These are phyloP conservation scores for Protaetia brevitarsis DNA, from an alignment of 1,140 invertebrate species.

Conservation along the genomic window DNA sequence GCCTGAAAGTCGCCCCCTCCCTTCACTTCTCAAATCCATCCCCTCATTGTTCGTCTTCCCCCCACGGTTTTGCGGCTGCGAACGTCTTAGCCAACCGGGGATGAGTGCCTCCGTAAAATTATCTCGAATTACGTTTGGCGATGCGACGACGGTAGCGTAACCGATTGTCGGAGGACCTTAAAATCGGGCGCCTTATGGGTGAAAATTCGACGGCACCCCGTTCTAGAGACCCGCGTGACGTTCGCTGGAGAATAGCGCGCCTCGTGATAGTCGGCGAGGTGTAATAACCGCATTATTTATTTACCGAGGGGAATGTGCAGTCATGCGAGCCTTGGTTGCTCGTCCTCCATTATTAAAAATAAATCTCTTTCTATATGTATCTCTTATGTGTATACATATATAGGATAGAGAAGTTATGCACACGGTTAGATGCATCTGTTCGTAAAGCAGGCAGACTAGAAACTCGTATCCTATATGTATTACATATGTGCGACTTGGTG, in stretches of 20 bases:
- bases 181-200: not conserved
- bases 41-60: not conserved
- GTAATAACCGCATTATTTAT: slow-evolving; percentile 50
- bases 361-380: slow-evolving; percentile 42
- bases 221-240: slow-evolving; percentile 3
- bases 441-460: too few species aligned
- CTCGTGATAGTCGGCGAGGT: slow-evolving; percentile 39
- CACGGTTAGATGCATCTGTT: too few species aligned
- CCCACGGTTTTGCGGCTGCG: not conserved
- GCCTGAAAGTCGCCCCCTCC: slow-evolving; percentile 26
- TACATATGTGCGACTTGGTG: too few species aligned
- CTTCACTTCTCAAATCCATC: slow-evolving; percentile 29
- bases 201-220: not conserved
- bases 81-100: slow-evolving; percentile 42
- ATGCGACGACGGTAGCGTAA: slow-evolving; percentile 25
- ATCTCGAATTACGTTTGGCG: slow-evolving; percentile 41
- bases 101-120: slow-evolving; percentile 43
- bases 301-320: slow-evolving; percentile 43
- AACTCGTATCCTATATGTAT: too few species aligned
- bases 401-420: too few species aligned
- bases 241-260: not conserved
- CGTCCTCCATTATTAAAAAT: slow-evolving; percentile 49
- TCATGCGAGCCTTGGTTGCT: slow-evolving; percentile 42
- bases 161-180: slow-evolving; percentile 5
- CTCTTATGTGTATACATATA: too few species aligned